Evolutionary conservation across 1,140 invertebrate species (phyloP), one percentile per base, ranked within the genome.

Genomic region (Cepaea nemoralis): DNA sequence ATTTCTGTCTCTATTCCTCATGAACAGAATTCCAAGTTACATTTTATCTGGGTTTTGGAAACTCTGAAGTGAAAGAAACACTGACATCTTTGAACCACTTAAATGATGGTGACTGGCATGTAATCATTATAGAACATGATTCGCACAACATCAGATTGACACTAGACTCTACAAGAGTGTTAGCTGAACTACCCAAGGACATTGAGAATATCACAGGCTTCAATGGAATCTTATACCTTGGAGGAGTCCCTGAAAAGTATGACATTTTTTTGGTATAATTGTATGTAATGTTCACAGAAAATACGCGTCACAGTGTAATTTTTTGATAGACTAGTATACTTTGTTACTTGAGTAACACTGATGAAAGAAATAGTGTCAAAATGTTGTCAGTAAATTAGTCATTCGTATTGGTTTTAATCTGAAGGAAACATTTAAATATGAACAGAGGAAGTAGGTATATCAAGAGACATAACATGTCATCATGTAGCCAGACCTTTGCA

Each of bases 31-130:
- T 95, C 91, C 94, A 95, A 85, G 92, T 98, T 78, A 96, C 95
- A 19, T 97, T 98, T 91, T 96, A 97, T 91, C 97, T 97, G 85
- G 96, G 96, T 0, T 91, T 97, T 2, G 97, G 96, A 89, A 80
- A 82, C 42, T 95, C 95, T 2, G 94, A 94, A 0, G 94, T 95
- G 75, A 95, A 95, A 88, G 91, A 96, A 48, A 95, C 95, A 67
- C 95, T 98, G 40, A 95, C 94, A 87, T 96, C 96, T 24, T 93
- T 94, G 82, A 92, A 95, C 82, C 94, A 95, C 89, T 92, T 98
- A 6, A 97, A 97, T 88, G 95, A 95, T 70, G 97, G 97, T 0
- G 96, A 97, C 88, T 98, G 97, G 97, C 97, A 98, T 88, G 97
- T 97, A 91, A 95, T 98, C 83, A 96, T 84, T 78, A 84, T 92